phyloP scores from a whole-genome alignment of 2,797 vertebrate species.

The Emys orbicularis region DNA sequence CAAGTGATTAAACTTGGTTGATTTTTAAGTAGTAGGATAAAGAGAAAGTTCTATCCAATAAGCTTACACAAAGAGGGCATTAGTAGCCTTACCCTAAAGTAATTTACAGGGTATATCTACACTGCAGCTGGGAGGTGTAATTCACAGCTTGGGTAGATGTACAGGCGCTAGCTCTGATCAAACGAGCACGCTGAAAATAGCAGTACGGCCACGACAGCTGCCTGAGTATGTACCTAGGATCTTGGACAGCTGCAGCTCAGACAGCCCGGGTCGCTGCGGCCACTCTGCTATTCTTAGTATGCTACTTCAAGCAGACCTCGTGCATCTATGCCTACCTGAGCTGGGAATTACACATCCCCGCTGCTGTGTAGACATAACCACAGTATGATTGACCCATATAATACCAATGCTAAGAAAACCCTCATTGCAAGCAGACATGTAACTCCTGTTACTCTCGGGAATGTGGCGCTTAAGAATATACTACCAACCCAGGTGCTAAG shows the following conservation, averaged over 20 bases:
- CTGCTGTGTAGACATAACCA: background rate
- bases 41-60: background rate
- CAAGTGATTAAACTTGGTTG: conserved; percentile 25
- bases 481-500: background rate
- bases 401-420: conserved; percentile 49
- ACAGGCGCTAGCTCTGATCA: background rate
- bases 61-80: conserved; percentile 26
- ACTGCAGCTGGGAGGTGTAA: background rate
- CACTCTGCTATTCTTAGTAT: background rate
- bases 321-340: background rate
- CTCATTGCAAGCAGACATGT: conserved; percentile 44
- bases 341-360: background rate
- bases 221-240: background rate
- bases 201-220: background rate
- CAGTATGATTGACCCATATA: conserved; percentile 25
- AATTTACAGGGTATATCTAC: conserved; percentile 8
- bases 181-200: background rate
- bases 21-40: conserved; percentile 49
- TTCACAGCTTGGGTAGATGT: background rate
- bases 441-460: conserved; percentile 36
- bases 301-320: background rate
- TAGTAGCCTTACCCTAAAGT: conserved; percentile 45
- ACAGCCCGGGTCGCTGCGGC: background rate
- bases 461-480: conserved; percentile 48
- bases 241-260: background rate